Evolutionary conservation across 92 coral and sea anemone species (phyloP).

Genomic region (Porites cylindrica): DNA sequence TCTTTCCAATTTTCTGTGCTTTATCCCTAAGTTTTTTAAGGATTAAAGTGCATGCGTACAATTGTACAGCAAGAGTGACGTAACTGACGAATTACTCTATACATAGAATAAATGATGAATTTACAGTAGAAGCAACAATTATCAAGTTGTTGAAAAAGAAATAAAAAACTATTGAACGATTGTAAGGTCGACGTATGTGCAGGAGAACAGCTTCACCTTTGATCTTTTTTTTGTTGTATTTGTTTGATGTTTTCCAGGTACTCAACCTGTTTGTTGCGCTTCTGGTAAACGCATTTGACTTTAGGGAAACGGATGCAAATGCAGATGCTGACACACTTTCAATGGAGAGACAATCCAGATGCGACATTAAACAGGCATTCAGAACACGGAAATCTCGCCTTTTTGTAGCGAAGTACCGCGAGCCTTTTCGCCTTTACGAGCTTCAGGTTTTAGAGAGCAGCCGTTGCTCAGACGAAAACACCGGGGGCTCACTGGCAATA

Average conservation of each 20-base stretch:
- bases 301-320: slow-evolving; percentile 68
- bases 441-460: slow-evolving; percentile 53
- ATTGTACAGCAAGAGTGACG: too few species aligned
- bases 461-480: background rate
- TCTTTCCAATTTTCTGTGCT: too few species aligned
- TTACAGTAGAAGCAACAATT: too few species aligned
- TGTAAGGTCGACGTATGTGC: too few species aligned
- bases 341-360: background rate
- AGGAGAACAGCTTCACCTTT: too few species aligned
- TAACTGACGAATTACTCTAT: too few species aligned
- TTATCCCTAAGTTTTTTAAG: too few species aligned
- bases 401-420: slow-evolving; percentile 75
- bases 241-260: slow-evolving; percentile 43
- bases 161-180: too few species aligned
- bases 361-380: slow-evolving; percentile 20
- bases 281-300: slow-evolving; percentile 83
- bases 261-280: slow-evolving; percentile 87
- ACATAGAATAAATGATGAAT: too few species aligned
- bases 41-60: too few species aligned
- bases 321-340: slow-evolving; percentile 50
- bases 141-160: too few species aligned
- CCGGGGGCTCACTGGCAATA: slow-evolving; percentile 25
- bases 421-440: slow-evolving; percentile 71
- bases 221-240: too few species aligned
- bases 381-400: slow-evolving; percentile 70